These are phyloP conservation scores for Echinarachnius parma DNA, from an alignment of 53 echinoderm and acorn worm genomes.

Conservation along the genomic window DNA sequence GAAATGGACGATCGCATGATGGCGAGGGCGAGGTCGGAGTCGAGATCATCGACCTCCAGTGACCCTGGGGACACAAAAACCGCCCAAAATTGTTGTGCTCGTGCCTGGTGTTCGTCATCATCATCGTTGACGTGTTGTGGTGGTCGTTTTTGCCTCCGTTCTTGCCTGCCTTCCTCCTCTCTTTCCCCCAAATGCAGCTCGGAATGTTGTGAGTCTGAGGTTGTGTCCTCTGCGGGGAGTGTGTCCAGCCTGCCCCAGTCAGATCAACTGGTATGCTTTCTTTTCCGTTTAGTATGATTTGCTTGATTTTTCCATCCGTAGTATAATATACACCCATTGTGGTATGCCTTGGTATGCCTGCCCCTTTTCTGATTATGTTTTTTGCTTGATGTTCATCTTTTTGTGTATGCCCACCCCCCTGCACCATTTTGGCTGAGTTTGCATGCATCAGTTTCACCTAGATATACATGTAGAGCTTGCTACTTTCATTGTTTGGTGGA, in stretches of 20 bases:
- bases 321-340: too few relatives aligned
- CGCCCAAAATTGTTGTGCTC: too few relatives aligned
- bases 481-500: too few relatives aligned
- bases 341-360: constrained; percentile 40
- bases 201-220: constrained; percentile 39
- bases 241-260: constrained; percentile 38
- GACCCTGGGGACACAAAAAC: constrained; percentile 19
- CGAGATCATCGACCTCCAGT: constrained; percentile 2
- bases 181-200: constrained; percentile 47
- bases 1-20: constrained; percentile 84
- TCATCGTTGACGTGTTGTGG: constrained; percentile 20
- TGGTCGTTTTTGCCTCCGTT: constrained; percentile 47
- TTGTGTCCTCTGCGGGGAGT: constrained; percentile 40
- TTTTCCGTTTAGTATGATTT: background rate
- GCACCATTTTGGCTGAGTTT: too few relatives aligned
- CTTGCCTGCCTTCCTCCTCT: constrained; percentile 50
- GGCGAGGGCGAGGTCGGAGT: constrained; percentile 5
- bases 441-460: too few relatives aligned
- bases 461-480: too few relatives aligned
- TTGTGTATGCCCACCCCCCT: constrained; percentile 3
- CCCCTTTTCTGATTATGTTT: background rate
- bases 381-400: constrained; percentile 17
- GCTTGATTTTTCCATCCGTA: too few relatives aligned
- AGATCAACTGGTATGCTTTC: constrained; percentile 37
- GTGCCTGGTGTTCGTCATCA: background rate